Evolutionary conservation across 2,888 invertebrate species (phyloP), one percentile per base, ranked within the genome.

Genomic region (Anodontia alba): DNA sequence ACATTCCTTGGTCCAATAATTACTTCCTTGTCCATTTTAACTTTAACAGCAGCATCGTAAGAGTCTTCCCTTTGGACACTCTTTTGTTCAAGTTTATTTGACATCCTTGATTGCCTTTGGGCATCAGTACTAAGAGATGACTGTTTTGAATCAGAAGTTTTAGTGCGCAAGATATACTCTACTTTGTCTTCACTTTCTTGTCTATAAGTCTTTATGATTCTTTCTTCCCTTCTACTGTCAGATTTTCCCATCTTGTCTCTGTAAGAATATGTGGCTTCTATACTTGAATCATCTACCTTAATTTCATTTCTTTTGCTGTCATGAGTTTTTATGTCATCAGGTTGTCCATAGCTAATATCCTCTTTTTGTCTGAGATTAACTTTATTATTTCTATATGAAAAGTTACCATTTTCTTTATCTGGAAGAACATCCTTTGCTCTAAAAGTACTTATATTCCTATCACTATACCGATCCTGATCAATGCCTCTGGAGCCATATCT

Each of bases 131-230:
- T 33, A 33, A 33, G 33, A 12, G 69, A 12, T 43, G 69, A 69
- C 43, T 69, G 42, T 17, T 29, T 81, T 26, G 80, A 74, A 62
- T 73, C 68, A 20, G 51, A 70, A 68, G 77, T 80, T 66, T 76
- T 81, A 43, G 33, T 79, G 42, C 77, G 62, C 31, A 86, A 15
- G 15, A 86, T 83, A 81, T 86, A 86, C 77, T 83, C 79, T 20
- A 86, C 78, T 68, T 86, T 85, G 31, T 73, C 78, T 42, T 38
- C 73, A 62, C 66, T 81, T n/a, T 69, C 12, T 23, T 70, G 33
- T 1, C 49, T 74, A 31, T 38, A 23, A 49, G 71, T 42, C 38
- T 62, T 62, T 8, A 67, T 38, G 7, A 7, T 8, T 33, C 42
- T 31, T 62, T 17, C 46, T n/a, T 29, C 49, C 0, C 20, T 33